Evolutionary conservation across 2,113 vertebrate species (phyloP).

Genomic region (Bothrops jararaca): DNA sequence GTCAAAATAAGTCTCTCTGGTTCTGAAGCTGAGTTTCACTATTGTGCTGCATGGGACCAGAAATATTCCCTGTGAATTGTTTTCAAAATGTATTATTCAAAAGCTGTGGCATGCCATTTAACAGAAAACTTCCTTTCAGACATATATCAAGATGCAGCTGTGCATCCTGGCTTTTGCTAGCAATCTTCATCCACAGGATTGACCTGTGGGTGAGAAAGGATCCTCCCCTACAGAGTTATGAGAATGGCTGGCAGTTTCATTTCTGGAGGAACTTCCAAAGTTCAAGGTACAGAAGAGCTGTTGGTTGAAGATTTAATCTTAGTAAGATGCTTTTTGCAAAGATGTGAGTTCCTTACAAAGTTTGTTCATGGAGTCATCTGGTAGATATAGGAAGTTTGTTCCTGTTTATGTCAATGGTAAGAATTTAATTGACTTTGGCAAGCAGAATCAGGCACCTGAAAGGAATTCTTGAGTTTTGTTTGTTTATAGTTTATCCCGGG

Average conservation of each 20-base stretch:
- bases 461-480: neutral
- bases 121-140: neutral
- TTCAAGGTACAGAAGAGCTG: neutral
- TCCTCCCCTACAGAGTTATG: constrained; percentile 6
- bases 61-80: neutral
- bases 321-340: neutral
- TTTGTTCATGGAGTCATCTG: neutral
- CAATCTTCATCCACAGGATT: constrained; percentile 23
- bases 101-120: neutral
- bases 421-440: neutral
- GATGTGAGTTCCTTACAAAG: neutral
- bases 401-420: neutral
- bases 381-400: neutral
- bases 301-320: neutral
- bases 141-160: neutral
- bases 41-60: neutral
- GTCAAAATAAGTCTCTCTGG: neutral
- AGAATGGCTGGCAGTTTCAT: constrained; percentile 9
- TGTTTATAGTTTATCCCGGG: neutral
- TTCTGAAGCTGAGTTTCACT: neutral
- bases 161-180: constrained; percentile 16
- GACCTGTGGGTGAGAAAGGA: neutral
- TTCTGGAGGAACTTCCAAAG: neutral
- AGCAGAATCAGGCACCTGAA: neutral
- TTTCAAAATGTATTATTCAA: neutral